Percentiles rank a stretch among this genome's conserved stretches.
Conservation (phyloP, 1,140 invertebrate genomes). For the Trinorchestia longiramus region DNA sequence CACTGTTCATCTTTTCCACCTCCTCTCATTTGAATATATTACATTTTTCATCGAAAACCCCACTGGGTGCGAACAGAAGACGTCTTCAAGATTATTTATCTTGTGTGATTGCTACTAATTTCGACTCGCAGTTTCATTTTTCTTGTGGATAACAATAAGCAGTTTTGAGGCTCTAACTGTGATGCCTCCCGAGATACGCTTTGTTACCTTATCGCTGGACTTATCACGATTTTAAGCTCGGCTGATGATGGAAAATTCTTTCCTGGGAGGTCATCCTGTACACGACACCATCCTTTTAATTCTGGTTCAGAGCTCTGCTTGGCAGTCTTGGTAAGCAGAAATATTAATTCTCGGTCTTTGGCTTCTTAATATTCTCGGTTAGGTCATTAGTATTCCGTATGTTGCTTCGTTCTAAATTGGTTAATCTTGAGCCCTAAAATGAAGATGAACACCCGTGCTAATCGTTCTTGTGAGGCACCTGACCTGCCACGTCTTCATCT, state of each 20-base stretch:
- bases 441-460: neutral
- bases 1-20: neutral
- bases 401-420: neutral
- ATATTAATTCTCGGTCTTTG: neutral
- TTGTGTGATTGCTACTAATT: neutral
- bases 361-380: neutral
- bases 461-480: neutral
- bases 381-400: neutral
- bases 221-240: neutral
- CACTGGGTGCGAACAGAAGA: neutral
- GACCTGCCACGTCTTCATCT: neutral
- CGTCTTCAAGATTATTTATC: neutral
- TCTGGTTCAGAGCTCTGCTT: neutral
- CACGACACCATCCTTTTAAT: neutral
- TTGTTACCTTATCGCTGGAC: neutral
- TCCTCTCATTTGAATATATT: neutral
- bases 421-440: neutral
- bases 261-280: neutral
- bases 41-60: neutral
- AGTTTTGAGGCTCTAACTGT: neutral
- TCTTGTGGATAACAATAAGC: neutral
- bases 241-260: neutral
- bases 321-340: neutral
- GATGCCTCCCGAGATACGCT: neutral
- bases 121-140: neutral